Conservation (phyloP, 1,140 invertebrate species). For the Acromyrmex echinatior region DNA sequence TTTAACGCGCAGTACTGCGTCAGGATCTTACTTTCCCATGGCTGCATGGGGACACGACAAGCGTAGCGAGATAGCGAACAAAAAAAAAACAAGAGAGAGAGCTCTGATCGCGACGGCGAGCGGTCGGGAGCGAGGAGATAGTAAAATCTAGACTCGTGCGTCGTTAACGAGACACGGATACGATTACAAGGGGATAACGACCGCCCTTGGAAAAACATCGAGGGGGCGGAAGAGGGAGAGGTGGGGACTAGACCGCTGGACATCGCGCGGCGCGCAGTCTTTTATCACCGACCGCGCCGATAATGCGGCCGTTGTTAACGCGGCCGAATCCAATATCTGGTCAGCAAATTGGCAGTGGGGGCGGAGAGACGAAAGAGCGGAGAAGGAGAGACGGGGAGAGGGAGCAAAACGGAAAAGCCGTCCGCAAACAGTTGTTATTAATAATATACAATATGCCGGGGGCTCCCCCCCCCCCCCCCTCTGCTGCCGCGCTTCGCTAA, state of each 20-base stretch:
- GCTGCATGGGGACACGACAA: neutral
- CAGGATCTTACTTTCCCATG: conserved; percentile 1
- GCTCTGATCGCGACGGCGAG: neutral
- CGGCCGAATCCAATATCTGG: conserved; percentile 59
- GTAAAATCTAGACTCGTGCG: conserved; percentile 59
- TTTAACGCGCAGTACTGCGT: neutral
- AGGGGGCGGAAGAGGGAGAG: neutral
- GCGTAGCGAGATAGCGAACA: neutral
- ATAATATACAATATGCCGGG: conserved; percentile 61
- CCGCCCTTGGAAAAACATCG: conserved; percentile 63
- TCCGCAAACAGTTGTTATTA: conserved; percentile 71
- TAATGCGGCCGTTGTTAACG: conserved; percentile 60
- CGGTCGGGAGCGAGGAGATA: conserved; percentile 24
- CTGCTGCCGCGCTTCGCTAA: conserved; percentile 79
- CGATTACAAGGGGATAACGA: conserved; percentile 65
- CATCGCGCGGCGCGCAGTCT: conserved; percentile 51
- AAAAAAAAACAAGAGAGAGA: neutral
- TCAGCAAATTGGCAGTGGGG: conserved; percentile 52
- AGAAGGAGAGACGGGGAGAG: neutral
- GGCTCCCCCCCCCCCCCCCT: neutral
- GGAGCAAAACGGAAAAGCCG: conserved; percentile 44
- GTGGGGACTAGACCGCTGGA: neutral
- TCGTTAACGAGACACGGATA: conserved; percentile 13
- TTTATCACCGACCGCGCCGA: conserved; percentile 53
- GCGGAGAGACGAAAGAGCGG: neutral